phyloP scores from a whole-genome alignment of 2,113 vertebrate genomes.

The Urocolius indicus region DNA sequence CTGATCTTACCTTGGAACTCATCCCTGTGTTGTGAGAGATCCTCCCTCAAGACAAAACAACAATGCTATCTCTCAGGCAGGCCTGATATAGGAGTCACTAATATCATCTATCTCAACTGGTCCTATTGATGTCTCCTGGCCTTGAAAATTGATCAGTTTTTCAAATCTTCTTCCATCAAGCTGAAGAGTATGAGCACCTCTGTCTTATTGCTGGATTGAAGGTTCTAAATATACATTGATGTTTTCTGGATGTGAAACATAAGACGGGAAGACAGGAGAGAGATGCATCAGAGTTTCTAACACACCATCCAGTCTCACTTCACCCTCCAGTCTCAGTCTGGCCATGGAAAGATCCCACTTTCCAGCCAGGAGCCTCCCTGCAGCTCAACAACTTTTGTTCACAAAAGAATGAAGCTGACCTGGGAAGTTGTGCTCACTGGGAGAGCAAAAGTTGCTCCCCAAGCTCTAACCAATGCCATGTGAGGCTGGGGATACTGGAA shows the following conservation, averaged over 20 bases:
- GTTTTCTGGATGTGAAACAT: neutral
- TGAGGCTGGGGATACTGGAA: conserved; percentile 21
- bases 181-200: neutral
- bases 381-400: conserved; percentile 6
- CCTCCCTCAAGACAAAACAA: conserved; percentile 29
- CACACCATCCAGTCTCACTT: neutral
- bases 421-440: neutral
- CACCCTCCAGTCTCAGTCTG: neutral
- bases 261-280: neutral
- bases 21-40: neutral
- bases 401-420: conserved; percentile 14
- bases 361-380: conserved; percentile 7
- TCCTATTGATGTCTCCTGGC: neutral
- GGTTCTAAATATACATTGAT: neutral
- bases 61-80: neutral
- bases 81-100: neutral
- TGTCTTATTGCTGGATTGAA: neutral
- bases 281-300: neutral
- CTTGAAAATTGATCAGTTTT: neutral
- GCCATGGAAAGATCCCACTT: neutral
- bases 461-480: conserved; percentile 1
- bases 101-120: neutral
- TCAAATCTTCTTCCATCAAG: neutral
- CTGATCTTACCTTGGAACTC: neutral
- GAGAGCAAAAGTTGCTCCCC: neutral